Base-by-base conservation (phyloP, 2,888 invertebrate species). In the Drosophila borealis region DNA sequence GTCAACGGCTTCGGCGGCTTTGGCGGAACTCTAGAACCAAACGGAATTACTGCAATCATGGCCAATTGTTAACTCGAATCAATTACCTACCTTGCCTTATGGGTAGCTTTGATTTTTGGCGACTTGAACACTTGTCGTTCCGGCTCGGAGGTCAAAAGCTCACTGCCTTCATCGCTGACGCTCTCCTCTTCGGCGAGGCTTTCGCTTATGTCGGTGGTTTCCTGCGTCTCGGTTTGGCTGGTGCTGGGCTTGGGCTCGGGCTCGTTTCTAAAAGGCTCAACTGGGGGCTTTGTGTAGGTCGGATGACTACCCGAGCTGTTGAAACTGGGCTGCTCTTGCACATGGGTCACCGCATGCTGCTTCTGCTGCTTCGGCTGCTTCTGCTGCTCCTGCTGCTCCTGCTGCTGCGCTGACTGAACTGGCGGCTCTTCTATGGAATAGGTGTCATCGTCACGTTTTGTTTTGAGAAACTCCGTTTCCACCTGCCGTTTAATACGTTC, bases 191-290 rank as follows among this genome's bases (percentile, higher is more conserved):
- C 82, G 42, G 81, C 89, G 0, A 89, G 77, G n/a, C 78, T 90
- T 19, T 90, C 89, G 44, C 89, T 88, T 0, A 82, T 67, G 49
- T 90, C 90, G 1, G 90, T 90, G 9, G 72, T 56, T 13, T 89
- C 89, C 11, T 6, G 59, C 2, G 42, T n/a, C 37, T 74, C 70
- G 0, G 17, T 4, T 17, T 45, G 56, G 42, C 25, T 62, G 21
- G 9, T 8, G 8, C 4, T 13, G 4, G 39, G 6, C 21, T 44
- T 56, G 17, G 61, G 25, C 29, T 46, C 55, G 17, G 56, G 17
- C 3, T 71, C 50, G 6, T 6, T 46, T 3, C 17, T 6, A 0
- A 9, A 6, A 0, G 48, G 11, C 9, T 65, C 56, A 8, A 25
- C 29, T 6, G 29, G 4, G 0, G 63, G 63, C 21, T 80, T 80